Conservation (phyloP, 1,140 invertebrate species). For the Drosophila kohkoa region DNA sequence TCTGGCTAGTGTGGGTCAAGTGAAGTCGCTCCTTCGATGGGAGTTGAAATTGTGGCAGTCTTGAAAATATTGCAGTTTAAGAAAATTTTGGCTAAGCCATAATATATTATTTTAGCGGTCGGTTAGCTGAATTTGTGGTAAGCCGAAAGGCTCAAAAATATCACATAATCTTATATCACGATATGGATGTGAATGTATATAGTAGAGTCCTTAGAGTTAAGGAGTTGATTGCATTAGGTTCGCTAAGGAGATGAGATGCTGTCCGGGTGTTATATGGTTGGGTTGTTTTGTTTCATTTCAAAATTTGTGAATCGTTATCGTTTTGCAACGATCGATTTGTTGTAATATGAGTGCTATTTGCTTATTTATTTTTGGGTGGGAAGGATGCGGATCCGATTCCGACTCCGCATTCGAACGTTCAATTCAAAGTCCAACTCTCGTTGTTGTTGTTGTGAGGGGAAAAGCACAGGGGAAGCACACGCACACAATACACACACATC, state of each 20-base stretch:
- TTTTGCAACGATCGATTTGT: slow-evolving; percentile 1
- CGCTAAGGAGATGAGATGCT: background rate
- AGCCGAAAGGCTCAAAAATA: background rate
- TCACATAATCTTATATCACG: slow-evolving; percentile 1
- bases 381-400: background rate
- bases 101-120: background rate
- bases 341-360: slow-evolving; percentile 1
- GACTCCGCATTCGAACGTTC: slow-evolving; percentile 4
- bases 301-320: background rate
- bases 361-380: background rate
- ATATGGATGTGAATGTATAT: background rate
- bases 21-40: background rate
- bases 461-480: slow-evolving; percentile 44
- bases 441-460: background rate
- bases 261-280: slow-evolving; percentile 1
- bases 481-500: slow-evolving; percentile 51
- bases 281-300: background rate
- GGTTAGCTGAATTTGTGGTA: background rate
- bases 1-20: background rate
- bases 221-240: background rate
- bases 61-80: background rate
- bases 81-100: background rate
- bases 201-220: background rate
- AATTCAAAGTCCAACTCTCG: slow-evolving; percentile 16
- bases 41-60: background rate